Evolutionary conservation across 2,113 vertebrate genomes (phyloP).

Genomic region (Thermophis baileyi): DNA sequence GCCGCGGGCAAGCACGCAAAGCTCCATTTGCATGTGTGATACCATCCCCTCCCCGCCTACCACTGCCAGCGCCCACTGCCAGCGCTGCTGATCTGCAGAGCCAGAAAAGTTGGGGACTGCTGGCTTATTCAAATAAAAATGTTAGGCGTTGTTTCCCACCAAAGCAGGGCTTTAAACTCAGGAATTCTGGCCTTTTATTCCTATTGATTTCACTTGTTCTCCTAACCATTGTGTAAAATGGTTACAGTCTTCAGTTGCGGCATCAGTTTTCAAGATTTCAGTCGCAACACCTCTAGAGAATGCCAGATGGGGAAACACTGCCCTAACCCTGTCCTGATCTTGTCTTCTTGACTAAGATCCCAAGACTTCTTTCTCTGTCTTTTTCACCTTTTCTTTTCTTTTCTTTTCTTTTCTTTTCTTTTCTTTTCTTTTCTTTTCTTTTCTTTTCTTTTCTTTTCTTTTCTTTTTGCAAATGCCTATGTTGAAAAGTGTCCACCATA

Average conservation of each 20-base stretch:
- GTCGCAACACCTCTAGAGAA: neutral
- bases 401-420: too few relatives aligned
- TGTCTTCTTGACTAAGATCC: neutral
- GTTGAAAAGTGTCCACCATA: neutral
- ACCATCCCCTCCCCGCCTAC: neutral
- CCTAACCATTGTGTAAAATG: neutral
- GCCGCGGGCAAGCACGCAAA: neutral
- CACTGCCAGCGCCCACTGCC: neutral
- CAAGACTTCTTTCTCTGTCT: neutral
- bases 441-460: too few relatives aligned
- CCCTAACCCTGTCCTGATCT: neutral
- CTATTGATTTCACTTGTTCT: neutral
- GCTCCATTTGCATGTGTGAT: neutral
- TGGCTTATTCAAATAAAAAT: too few relatives aligned
- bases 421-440: neutral
- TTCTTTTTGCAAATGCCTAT: neutral
- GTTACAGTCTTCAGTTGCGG: neutral
- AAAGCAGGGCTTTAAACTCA: neutral
- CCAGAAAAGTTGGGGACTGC: neutral
- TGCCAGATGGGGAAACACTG: neutral
- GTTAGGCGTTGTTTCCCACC: neutral
- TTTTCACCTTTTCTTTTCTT: neutral
- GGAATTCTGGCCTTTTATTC: neutral
- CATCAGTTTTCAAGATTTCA: neutral
- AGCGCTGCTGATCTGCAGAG: neutral